Evolutionary conservation across 2,888 invertebrate genomes (phyloP), one percentile per base, ranked within the genome.

Genomic region (Tribolium freemani): DNA sequence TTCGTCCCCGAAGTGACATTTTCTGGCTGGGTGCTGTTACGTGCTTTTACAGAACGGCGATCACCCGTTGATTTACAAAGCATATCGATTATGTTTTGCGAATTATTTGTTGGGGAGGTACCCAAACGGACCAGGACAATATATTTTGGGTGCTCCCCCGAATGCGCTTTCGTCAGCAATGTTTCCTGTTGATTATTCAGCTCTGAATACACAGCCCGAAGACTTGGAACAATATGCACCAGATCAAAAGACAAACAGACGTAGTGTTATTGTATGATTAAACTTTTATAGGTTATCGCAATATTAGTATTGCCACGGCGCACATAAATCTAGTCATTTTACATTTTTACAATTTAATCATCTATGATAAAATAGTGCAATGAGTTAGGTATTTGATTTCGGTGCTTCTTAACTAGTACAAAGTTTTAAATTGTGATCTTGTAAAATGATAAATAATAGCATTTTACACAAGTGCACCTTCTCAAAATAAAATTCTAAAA

Each of bases 161-260:
- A 88, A 87, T 76, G 86, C 89, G 16, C 83, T 88, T 8, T 89
- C 88, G 2, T 89, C 88, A 61, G 90, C 90, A 1, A 89, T 90
- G 8, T 93, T 93, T 83, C 93, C 93, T 1, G 91, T 93, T 63
- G 93, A 93, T 87, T 93, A 93, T 86, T 92, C 92, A 80, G 93
- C 93, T 21, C 88, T 93, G 75, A 93, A 92, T 86, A 90, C 92
- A 1, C 90, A 92, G 78, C 91, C 91, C 70, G 91, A 90, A 71
- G 92, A 92, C 82, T 85, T 92, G 73, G 93, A 93, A 85, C 91
- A 92, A 75, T 93, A 93, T 80, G 89, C 88, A 76, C 92, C 92
- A 3, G 90, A 91, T 82, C 91, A 90, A 80, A 91, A 91, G 84
- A 91, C 91, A 63, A 92, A 91, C 83, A 88, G 93, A 83, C 90